Conservation (phyloP, 2,113 vertebrate genomes). For the Rhinoptilus africanus region DNA sequence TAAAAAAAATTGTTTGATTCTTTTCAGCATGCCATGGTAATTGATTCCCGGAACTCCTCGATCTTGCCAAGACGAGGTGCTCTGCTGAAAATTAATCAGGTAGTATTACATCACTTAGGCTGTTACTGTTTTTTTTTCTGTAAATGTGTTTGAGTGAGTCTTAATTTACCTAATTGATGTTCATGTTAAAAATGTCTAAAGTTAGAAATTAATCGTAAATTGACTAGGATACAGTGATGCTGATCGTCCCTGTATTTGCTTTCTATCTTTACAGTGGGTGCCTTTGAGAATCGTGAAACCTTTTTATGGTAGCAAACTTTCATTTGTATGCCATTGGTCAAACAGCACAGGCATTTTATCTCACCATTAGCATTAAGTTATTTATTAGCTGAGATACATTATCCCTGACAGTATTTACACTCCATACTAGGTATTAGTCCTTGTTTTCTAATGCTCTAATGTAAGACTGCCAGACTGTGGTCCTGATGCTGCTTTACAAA, state of each 20-base stretch:
- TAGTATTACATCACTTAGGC: not conserved
- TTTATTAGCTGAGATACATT: not conserved
- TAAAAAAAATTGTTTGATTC: not conserved
- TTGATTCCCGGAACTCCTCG: slow-evolving; percentile 91
- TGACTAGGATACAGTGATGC: not conserved
- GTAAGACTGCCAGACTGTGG: not conserved
- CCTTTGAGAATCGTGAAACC: not conserved
- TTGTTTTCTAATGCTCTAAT: not conserved
- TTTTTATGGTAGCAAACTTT: not conserved
- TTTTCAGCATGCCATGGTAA: slow-evolving; percentile 86
- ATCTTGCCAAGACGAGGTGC: slow-evolving; percentile 89
- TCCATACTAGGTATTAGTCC: not conserved
- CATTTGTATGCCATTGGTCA: not conserved
- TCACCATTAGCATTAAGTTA: not conserved
- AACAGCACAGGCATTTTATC: not conserved
- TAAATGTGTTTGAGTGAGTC: not conserved
- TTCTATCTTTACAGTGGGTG: not conserved
- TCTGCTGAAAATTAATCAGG: slow-evolving; percentile 94
- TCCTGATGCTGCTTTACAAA: not conserved
- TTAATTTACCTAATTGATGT: not conserved
- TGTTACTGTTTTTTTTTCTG: not conserved
- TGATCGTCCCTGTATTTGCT: not conserved
- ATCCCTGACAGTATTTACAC: not conserved
- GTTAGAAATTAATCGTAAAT: not conserved
- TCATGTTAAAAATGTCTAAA: not conserved